Base-by-base conservation (phyloP, 2,888 invertebrate genomes). In the Cheilosia variabilis region DNA sequence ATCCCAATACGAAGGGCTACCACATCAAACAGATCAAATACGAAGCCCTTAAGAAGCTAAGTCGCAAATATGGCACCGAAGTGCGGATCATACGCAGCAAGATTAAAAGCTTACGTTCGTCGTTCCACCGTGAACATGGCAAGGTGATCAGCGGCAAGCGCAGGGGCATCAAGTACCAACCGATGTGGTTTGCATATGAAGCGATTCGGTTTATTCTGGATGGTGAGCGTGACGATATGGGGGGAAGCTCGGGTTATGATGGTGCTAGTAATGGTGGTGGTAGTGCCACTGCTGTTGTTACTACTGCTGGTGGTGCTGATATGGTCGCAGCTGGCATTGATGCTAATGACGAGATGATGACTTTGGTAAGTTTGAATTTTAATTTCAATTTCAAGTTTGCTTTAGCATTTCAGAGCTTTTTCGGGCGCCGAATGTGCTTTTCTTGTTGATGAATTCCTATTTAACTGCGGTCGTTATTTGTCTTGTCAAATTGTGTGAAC, bases 151-250 rank as follows among this genome's bases (percentile, higher is more conserved):
- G 89, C 72, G 91, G 91, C 37, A 89, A 91, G 87, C 90, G 87
- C 65, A 91, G 91, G 58, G 91, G 91, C 31, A 89, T 91, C 4
- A 89, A 89, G 83, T 91, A 91, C 88, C 91, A 91, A 87, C 91
- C 91, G 86, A 91, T 91, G 91, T 91, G 91, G 91, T 91, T 91
- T 88, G 91, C 91, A 88, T 91, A 91, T 86, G 91, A 91, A 88
- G 91, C 91, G 81, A 91, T 91, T 87, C 90, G 91, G 7, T 91
- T 91, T 66, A 91, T 91, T 82, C 83, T 91, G 27, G 91, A 91
- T 47, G 91, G 91, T 3, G 91, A 91, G 62, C 88, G 91, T 60
- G 87, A 89, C 62, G 81, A 81, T 27, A 58, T 52, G 63, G 76
- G 62, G 63, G 72, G 62, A 34, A 52, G 69, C 62, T 50, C 47